These are phyloP conservation scores for Mus pahari DNA, from an alignment of 2,113 vertebrate species.

Conservation along the genomic window DNA sequence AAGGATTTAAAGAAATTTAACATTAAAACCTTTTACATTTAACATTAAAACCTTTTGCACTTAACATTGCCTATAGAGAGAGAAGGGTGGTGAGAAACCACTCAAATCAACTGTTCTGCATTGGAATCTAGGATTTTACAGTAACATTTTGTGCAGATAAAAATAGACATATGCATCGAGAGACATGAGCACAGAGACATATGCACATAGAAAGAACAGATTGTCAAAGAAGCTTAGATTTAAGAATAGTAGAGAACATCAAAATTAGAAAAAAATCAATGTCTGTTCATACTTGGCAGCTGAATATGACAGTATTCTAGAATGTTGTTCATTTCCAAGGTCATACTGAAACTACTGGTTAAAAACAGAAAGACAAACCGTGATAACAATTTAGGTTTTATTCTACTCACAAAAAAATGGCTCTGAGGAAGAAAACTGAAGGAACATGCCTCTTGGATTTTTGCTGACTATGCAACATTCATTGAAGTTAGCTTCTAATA, in stretches of 20 bases:
- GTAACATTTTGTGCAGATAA: neutral
- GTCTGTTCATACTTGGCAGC: neutral
- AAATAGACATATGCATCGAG: neutral
- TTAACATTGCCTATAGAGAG: neutral
- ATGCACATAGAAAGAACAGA: neutral
- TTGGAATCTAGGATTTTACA: constrained; percentile 2
- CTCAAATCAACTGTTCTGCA: neutral
- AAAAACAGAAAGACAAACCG: constrained; percentile 1
- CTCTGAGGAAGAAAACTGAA: neutral
- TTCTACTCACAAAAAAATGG: neutral
- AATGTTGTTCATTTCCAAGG: neutral
- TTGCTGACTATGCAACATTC: neutral
- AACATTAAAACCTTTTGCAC: neutral
- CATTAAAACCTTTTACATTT: neutral
- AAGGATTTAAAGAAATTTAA: neutral
- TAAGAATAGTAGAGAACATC: neutral
- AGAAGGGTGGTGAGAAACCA: neutral
- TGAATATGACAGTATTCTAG: neutral
- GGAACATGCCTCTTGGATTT: neutral
- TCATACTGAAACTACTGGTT: neutral
- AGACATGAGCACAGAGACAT: neutral
- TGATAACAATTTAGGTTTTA: neutral
- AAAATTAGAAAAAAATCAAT: neutral
- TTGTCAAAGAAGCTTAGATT: neutral
- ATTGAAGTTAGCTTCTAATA: neutral